Base-by-base conservation (phyloP, 2,888 invertebrate genomes). In the Eupelmus urozonus region DNA sequence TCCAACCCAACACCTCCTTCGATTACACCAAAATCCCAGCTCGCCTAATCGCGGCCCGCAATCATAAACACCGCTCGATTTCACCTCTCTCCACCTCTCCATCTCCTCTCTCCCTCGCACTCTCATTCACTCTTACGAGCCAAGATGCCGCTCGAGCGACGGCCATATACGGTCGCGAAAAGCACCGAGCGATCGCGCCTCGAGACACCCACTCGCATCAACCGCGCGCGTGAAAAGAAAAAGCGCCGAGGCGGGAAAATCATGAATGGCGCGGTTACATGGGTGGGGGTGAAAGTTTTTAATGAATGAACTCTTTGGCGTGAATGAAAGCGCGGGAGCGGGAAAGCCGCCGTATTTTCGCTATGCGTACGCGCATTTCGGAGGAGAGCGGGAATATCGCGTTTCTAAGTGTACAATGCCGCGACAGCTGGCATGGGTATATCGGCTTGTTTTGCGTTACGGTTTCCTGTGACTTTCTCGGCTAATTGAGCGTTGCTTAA, bases 91-190 rank as follows among this genome's bases (percentile, higher is more conserved):
- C 34, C 34, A 5, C 9, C 9, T 34, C 34, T 34, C 34, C 9
- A 34, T 34, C 34, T 34, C 9, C 34, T 34, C 34, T 34, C 34
- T 34, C 34, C 9, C 34, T 34, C 34, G 3, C 9, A 3, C 9
- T 9, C 34, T 34, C 34, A 34, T 34, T 34, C 34, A 34, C 34
- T n/a, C n/a, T 34, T 34, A 34, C 9, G 9, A 34, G 34, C 3
- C 5, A 34, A 34, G 34, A 5, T 3, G 9, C 3, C 34, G 34
- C n/a, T n/a, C 34, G 34, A 34, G 34, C 73, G 78, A 83, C 79
- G 81, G 79, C 88, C 88, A 82, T 88, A 87, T 88, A 87, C 83
- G 88, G 88, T 82, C 83, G 84, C 84, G 87, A 85, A 86, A 86
- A 87, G 83, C 82, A 85, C 81, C n/a, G n/a, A n/a, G n/a, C n/a